Percentiles rank a stretch among this genome's conserved stretches.
Evolutionary conservation across 1,140 invertebrate species (phyloP).

Genomic region (Drosophila biarmipes): DNA sequence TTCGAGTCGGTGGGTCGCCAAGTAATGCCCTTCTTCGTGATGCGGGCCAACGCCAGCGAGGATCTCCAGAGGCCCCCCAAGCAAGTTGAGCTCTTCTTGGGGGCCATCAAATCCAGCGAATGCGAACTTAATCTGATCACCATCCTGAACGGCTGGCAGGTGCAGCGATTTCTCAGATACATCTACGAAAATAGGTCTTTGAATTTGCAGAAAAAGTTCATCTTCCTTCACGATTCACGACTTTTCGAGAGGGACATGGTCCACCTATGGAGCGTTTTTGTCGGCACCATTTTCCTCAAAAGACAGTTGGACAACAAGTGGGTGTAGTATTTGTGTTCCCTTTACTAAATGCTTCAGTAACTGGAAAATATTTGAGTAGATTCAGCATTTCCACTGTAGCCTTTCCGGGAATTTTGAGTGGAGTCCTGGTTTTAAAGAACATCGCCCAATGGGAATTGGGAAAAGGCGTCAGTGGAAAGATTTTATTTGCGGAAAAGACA

Average conservation of each 20-base stretch:
- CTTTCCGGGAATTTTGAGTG: constrained; percentile 86
- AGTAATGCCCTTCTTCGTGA: constrained; percentile 37
- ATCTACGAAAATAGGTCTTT: constrained; percentile 89
- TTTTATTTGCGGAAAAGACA: constrained; percentile 60
- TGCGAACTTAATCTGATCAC: constrained; percentile 90
- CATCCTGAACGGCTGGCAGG: constrained; percentile 89
- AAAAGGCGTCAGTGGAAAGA: constrained; percentile 28
- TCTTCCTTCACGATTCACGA: constrained; percentile 88
- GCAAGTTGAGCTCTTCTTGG: constrained; percentile 86
- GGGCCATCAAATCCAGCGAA: constrained; percentile 86
- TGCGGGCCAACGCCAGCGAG: constrained; percentile 86
- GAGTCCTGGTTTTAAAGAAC: constrained; percentile 53
- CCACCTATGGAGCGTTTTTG: constrained; percentile 91
- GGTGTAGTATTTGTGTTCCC: constrained; percentile 4
- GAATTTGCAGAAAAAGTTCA: constrained; percentile 88
- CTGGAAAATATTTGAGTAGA: constrained; percentile 6
- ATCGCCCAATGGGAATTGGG: constrained; percentile 50
- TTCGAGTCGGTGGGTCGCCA: constrained; percentile 47
- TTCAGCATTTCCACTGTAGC: constrained; percentile 87
- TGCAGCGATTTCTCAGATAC: constrained; percentile 88
- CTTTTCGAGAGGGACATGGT: constrained; percentile 88
- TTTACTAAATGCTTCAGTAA: too few species aligned
- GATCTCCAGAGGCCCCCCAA: constrained; percentile 87
- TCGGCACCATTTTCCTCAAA: constrained; percentile 89
- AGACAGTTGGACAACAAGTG: constrained; percentile 32